phyloP scores from a whole-genome alignment of 2,113 vertebrate species.

The Bagarius yarrelli region DNA sequence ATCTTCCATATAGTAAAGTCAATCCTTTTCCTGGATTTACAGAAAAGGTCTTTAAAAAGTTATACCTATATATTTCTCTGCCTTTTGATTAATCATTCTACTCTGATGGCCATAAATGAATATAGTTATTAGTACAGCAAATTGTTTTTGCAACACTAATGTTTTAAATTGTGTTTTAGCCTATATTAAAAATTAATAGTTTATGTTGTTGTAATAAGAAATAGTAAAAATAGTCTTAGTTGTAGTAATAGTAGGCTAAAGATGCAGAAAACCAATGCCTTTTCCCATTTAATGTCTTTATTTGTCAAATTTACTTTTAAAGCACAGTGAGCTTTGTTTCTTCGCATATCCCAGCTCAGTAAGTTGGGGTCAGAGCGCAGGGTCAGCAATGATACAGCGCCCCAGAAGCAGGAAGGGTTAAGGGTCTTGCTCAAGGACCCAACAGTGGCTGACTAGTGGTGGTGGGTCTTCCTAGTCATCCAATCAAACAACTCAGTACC shows the following conservation, averaged over 20 bases:
- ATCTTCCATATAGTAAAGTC: background rate
- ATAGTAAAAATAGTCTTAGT: background rate
- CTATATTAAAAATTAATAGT: background rate
- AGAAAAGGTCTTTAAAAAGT: background rate
- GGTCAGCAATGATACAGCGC: too few species aligned
- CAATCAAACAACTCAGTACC: too few species aligned
- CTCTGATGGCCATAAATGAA: background rate
- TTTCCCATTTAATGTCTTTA: background rate
- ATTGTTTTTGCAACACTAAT: background rate
- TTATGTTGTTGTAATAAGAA: background rate
- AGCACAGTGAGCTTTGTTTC: too few species aligned
- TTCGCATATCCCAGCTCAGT: too few species aligned
- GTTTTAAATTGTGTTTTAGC: too few species aligned
- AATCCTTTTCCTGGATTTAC: background rate
- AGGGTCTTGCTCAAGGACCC: too few species aligned
- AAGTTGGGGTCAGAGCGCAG: too few species aligned
- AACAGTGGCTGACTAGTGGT: too few species aligned
- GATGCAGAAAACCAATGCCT: background rate
- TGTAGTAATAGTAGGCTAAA: background rate
- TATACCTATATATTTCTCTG: background rate
- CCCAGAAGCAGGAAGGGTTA: too few species aligned
- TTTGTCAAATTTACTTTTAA: too few species aligned
- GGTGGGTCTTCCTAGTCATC: too few species aligned
- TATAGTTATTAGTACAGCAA: background rate
- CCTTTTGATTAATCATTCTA: background rate